Evolutionary conservation across 2,888 invertebrate genomes (phyloP), one percentile per base, ranked within the genome.

Genomic region (Parnassius glacialis): DNA sequence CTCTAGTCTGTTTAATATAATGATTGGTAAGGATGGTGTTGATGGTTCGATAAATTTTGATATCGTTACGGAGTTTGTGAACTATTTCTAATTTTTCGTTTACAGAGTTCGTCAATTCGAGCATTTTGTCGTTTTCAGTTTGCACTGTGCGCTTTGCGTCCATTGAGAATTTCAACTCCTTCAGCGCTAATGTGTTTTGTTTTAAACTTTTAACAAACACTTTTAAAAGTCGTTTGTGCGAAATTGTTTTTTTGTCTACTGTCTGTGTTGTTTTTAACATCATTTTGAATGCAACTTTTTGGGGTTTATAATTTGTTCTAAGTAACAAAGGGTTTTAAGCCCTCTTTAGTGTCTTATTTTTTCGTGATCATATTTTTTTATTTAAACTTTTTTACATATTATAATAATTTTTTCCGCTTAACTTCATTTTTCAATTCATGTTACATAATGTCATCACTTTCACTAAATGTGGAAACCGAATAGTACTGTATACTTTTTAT

Each of bases 51-150:
- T 85, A 91, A 69, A 90, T 88, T 81, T 89, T 91, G 0, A 91
- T 90, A 57, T 91, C 91, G 74, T 84, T 90, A 63, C 91, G 74
- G 56, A 91, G 70, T 74, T 90, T 90, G 62, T 86, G 79, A 0
- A 91, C 85, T 1, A 87, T 72, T 45, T 90, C 89, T 41, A 91
- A 80, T 80, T 90, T 91, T n/a, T 90, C 87, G 79, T 91, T 84
- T 7, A 89, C 78, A 1, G 80, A 79, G 10, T 80, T 83, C 59
- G 87, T 76, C 69, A 88, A 71, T 52, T 87, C 85, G 73, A 87
- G 74, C 16, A 75, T 65, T 75, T 79, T 81, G 10, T 87, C 84
- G 73, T 75, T 75, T 48, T 75, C 79, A 11, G 79, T 76, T 52
- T 74, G 71, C 66, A 70, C 71, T 58, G 77, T 70, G 48, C 76